Conservation (phyloP, 2,113 vertebrate species). For the human (Homo sapiens) region DNA sequence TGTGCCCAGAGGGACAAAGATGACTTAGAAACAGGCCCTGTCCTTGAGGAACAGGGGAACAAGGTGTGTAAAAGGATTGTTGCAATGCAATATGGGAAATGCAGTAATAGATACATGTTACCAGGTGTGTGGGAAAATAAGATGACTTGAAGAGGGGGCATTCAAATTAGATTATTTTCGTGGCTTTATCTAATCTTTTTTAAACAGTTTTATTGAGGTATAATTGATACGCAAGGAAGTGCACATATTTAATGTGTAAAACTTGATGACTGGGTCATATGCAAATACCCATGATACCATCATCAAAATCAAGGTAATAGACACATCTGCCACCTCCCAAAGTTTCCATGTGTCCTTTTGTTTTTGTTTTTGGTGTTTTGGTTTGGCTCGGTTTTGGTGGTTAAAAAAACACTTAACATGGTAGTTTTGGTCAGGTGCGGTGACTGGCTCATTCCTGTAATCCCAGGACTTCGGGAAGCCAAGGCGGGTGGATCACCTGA, state of each 20-base stretch:
- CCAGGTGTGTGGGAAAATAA: neutral
- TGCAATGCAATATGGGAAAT: neutral
- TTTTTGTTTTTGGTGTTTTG: neutral
- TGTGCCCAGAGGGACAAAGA: neutral
- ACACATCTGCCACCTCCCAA: neutral
- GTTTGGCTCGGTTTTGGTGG: neutral
- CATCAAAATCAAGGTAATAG: neutral
- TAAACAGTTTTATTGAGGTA: neutral
- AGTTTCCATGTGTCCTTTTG: neutral
- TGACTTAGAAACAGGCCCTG: neutral
- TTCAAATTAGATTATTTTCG: neutral
- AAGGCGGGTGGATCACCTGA: too few relatives aligned
- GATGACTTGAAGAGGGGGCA: neutral
- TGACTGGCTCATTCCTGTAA: too few relatives aligned
- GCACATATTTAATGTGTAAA: neutral
- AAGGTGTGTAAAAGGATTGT: neutral
- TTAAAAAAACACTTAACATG: neutral
- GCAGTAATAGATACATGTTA: neutral
- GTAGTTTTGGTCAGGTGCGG: too few relatives aligned
- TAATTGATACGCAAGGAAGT: neutral
- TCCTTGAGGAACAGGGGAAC: neutral
- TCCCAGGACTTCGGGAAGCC: too few relatives aligned
- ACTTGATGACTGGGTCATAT: neutral
- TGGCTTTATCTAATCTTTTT: neutral
- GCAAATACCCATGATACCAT: neutral